Base-by-base conservation (phyloP, 2,888 invertebrate species). In the Tenthredo livida region DNA sequence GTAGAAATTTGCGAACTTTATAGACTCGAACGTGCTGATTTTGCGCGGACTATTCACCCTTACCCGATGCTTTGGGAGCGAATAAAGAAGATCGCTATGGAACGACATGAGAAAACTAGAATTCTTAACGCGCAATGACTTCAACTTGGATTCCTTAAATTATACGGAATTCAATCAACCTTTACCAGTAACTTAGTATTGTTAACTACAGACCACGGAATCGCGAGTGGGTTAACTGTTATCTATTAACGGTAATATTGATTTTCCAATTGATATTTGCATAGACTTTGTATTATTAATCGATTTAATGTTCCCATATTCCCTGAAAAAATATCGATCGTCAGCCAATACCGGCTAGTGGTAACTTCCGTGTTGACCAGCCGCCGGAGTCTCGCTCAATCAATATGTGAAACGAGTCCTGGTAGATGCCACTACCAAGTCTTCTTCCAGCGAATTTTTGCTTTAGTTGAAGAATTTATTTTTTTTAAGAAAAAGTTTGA, bases 1-100 rank as follows among this genome's bases (percentile, higher is more conserved):
- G 91, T 93, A 2, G 93, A 93, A 82, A 88, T 90, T n/a, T 94
- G 94, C 89, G 93, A 93, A 85, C 88, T 94, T 72, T 94, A 94
- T 85, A 90, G 92, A 43, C 88, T 94, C 15, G 91, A 91, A 72
- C 90, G 93, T 50, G 90, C 86, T 0, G 93, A 93, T 87, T 94
- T 93, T 47, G 89, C 89, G 7, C 89, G 92, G 65, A 93, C 92
- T 33, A 92, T 93, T 86, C 91, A 93, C 86, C 92, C 92, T 4
- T 93, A 93, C 87, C 93, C 93, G 0, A 90, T 93, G 90, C 87
- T 93, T 0, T 93, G 93, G 93, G 93, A 93, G n/a, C 89, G 90
- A 72, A 92, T 93, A 54, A 92, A 91, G 86, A 92, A 92, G 85
- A 92, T 93, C 33, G 93, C 93, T n/a, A 87, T 91, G 43, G 91